Evolutionary conservation across 2,888 invertebrate species (phyloP), one percentile per base, ranked within the genome.

Genomic region (Drosophila hamatofila): DNA sequence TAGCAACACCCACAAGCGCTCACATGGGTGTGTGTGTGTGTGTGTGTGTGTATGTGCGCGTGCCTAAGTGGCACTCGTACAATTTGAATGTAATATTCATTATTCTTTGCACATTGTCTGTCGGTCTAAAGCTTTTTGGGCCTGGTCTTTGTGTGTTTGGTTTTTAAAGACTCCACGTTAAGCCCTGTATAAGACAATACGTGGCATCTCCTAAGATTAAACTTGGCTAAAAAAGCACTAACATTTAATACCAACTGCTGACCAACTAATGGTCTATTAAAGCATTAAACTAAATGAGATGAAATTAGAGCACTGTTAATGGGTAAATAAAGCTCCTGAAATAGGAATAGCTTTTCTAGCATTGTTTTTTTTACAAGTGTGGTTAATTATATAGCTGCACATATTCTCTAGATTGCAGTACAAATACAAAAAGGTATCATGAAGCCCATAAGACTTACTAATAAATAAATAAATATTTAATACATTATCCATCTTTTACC

Each of bases 31-130:
- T 58, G 23, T 39, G 35, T 33, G 25, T 42, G 16, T 41, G 9
- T 35, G 25, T 23, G 42, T 49, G 49, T 67, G 18, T 71, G 58
- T 67, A 55, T 58, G 66, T 75, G 73, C 70, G 76, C 80, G 79
- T 89, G 84, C 89, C 76, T 86, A 82, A 88, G 86, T 87, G 85
- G 75, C 90, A 83, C 90, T 90, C 80, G 82, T 82, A 77, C 83
- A 88, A 81, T 84, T 89, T 90, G 88, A 90, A 89, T 89, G 89
- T 80, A 89, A 90, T 89, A 89, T 89, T 89, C 88, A 89, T 89
- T 88, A 90, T 89, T 89, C 89, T 89, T 81, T 88, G 69, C 85
- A 85, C 83, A 83, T 78, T 75, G 80, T 88, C 79, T 78, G 78
- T 73, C 30, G 61, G 46, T 59, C 63, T 60, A 66, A 78, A 75